These are phyloP conservation scores for Xenentodon cancila DNA, from an alignment of 2,797 vertebrate genomes.

Conservation along the genomic window DNA sequence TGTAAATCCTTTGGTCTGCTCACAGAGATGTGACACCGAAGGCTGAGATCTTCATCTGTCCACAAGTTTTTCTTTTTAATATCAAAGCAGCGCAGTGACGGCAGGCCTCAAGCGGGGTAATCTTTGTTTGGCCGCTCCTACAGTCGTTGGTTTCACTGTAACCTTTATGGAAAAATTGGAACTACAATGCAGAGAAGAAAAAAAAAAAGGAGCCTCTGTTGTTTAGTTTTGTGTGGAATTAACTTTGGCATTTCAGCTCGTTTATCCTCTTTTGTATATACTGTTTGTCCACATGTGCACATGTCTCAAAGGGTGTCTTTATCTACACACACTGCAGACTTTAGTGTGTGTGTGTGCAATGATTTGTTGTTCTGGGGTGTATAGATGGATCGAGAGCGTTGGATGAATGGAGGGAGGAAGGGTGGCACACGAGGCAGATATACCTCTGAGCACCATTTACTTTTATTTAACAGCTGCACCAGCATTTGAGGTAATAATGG, in stretches of 20 bases:
- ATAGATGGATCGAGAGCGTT: conserved; percentile 36
- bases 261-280: not conserved
- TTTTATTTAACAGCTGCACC: too few relatives aligned
- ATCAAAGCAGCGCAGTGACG: not conserved
- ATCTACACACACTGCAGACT: conserved; percentile 1
- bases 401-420: not conserved
- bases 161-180: conserved; percentile 21
- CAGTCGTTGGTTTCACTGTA: not conserved
- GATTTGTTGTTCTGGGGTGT: not conserved
- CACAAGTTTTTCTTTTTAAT: not conserved
- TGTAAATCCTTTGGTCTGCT: not conserved
- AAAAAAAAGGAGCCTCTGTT: conserved; percentile 14
- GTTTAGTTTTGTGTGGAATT: conserved; percentile 47
- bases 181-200: conserved; percentile 1
- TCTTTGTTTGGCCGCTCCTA: not conserved
- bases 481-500: too few relatives aligned
- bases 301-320: conserved; percentile 9
- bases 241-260: conserved; percentile 63
- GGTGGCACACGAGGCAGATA: too few relatives aligned
- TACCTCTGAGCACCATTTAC: too few relatives aligned
- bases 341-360: not conserved
- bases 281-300: conserved; percentile 35
- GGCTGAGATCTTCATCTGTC: not conserved
- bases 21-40: too few relatives aligned
- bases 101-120: too few relatives aligned